Evolutionary conservation across 2,888 invertebrate species (phyloP), one percentile per base, ranked within the genome.

Genomic region (Rhagonycha fulva): DNA sequence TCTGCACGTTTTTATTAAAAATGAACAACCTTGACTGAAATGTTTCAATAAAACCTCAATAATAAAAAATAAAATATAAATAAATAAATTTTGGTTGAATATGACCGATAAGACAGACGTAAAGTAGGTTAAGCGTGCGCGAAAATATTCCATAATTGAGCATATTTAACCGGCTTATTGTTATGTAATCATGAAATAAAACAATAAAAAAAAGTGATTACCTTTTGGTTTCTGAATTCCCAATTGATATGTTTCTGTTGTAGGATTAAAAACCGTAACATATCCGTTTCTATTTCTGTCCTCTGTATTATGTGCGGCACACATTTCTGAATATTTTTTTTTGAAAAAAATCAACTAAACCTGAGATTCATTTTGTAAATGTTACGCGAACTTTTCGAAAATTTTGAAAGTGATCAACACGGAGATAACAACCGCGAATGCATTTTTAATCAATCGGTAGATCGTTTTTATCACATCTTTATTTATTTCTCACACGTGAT

Each of bases 211-310:
- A 14, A 9, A 61, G 2, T 26, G 30, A 23, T 28, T 60, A 77
- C 77, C 77, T 74, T 74, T 74, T 9, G 77, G 72, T 68, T 75
- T 77, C 69, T 61, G 23, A 9, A 9, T 12, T 24, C 61, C 66
- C 5, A 69, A 61, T 9, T 72, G 71, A 47, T 77, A 72, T 23
- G 77, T 74, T 23, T 77, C 77, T 7, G 77, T 75, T 1, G 77
- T 72, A 4, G 77, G 77, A 61, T 67, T 80, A 74, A 77, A 77
- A 70, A 81, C 81, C 14, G 76, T 75, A 62, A 80, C 72, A 71
- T 81, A 81, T 19, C 81, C 81, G 71, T 81, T 81, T 70, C 71
- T 79, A 63, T 76, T 79, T 74, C 79, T 74, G 68, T 79, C 79
- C 61, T 80, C 77, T 7, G 28, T 28, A 70, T 70, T 71, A 19